Evolutionary conservation across 2,888 invertebrate genomes (phyloP).

Genomic region (Amblyteles armatorius): DNA sequence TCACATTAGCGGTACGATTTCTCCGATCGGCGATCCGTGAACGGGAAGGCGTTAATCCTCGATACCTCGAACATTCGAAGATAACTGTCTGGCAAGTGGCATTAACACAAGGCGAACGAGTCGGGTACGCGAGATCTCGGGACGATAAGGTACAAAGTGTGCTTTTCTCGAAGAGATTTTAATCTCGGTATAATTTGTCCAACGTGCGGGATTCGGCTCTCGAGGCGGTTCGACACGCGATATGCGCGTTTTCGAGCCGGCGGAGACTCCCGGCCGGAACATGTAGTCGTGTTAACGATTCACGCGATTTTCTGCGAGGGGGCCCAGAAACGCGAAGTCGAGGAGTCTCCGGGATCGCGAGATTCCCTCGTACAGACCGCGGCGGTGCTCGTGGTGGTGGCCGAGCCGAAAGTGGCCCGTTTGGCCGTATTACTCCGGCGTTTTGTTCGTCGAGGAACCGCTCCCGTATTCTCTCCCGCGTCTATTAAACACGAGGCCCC

Average conservation of each 20-base stretch:
- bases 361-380: constrained; percentile 1
- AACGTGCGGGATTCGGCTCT: constrained; percentile 34
- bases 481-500: constrained; percentile 79
- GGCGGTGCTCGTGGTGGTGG: background rate
- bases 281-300: constrained; percentile 32
- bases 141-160: constrained; percentile 22
- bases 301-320: constrained; percentile 55
- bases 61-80: background rate
- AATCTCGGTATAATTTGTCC: constrained; percentile 63
- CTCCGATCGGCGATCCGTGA: constrained; percentile 1
- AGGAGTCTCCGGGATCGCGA: constrained; percentile 35
- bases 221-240: constrained; percentile 60
- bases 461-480: constrained; percentile 43
- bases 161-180: constrained; percentile 42
- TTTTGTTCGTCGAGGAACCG: constrained; percentile 54
- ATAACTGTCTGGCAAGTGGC: constrained; percentile 15
- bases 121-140: constrained; percentile 18
- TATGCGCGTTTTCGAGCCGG: constrained; percentile 60
- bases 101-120: constrained; percentile 1
- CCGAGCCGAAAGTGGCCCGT: constrained; percentile 14
- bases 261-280: background rate
- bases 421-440: constrained; percentile 24
- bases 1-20: constrained; percentile 21
- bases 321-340: constrained; percentile 27
- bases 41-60: constrained; percentile 12